These are phyloP conservation scores for Allolobophora icterica DNA, from an alignment of 2,888 invertebrate species.

Conservation along the genomic window DNA sequence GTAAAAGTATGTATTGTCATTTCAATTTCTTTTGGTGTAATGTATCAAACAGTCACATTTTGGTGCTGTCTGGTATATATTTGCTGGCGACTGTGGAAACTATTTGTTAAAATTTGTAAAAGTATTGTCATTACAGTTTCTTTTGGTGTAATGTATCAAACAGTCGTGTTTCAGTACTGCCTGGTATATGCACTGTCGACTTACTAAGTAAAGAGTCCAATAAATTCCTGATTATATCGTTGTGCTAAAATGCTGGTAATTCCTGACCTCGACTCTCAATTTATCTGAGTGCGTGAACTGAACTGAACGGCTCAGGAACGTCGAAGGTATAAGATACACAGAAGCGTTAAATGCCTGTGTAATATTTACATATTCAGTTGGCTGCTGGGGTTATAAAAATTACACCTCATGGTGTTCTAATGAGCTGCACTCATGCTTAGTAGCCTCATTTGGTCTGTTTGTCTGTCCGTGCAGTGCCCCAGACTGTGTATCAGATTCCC, in stretches of 20 bases:
- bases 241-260: background rate
- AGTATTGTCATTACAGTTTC: background rate
- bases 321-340: conserved; percentile 1
- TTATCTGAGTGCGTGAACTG: background rate
- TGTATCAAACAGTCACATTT: background rate
- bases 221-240: conserved; percentile 5
- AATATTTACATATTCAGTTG: background rate
- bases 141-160: background rate
- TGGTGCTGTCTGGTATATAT: background rate
- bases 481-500: background rate
- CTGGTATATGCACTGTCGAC: background rate
- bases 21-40: too few species aligned
- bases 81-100: background rate
- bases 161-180: background rate
- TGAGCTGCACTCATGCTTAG: background rate
- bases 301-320: background rate
- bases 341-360: background rate
- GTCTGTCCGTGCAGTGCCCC: background rate
- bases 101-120: background rate
- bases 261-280: background rate
- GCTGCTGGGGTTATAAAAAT: background rate
- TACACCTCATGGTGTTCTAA: background rate
- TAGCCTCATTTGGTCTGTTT: background rate
- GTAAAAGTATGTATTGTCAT: background rate
- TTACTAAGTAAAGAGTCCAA: background rate